These are phyloP conservation scores for Agrotis exclamationis DNA, from an alignment of 2,888 invertebrate species.

Conservation along the genomic window DNA sequence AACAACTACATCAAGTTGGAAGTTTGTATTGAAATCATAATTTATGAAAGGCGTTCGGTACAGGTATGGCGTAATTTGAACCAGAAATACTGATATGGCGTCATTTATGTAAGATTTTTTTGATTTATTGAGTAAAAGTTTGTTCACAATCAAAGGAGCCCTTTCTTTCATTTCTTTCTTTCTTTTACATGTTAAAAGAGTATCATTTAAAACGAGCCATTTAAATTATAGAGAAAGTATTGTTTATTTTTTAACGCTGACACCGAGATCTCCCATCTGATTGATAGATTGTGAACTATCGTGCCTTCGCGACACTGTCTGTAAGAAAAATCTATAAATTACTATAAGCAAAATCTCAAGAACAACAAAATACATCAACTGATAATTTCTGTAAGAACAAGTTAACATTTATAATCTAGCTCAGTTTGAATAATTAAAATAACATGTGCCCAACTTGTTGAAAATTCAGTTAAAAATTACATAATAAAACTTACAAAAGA, in stretches of 20 bases:
- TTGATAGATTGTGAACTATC: conserved; percentile 11
- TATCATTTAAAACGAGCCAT: not conserved
- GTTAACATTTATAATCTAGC: conserved; percentile 15
- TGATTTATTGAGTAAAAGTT: conserved; percentile 29
- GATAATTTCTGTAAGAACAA: conserved; percentile 14
- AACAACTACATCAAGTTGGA: conserved; percentile 26
- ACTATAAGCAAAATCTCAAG: not conserved
- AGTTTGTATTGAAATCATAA: conserved; percentile 27
- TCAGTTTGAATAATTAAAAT: not conserved
- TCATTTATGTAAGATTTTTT: conserved; percentile 37
- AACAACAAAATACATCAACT: too few relatives aligned
- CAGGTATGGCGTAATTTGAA: conserved; percentile 36
- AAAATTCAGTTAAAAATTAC: conserved; percentile 22
- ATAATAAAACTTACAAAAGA: conserved; percentile 32
- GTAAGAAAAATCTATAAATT: not conserved
- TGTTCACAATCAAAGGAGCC: conserved; percentile 5
- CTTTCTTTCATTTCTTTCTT: too few relatives aligned
- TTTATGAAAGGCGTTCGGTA: conserved; percentile 44
- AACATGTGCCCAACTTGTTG: not conserved
- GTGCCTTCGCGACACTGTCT: not conserved
- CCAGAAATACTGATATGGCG: conserved; percentile 30
- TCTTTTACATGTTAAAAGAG: conserved; percentile 13
- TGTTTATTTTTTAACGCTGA: not conserved
- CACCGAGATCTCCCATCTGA: not conserved
- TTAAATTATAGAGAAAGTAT: conserved; percentile 32